phyloP scores from a whole-genome alignment of 2,797 vertebrate genomes.

The Hybognathus amarus region DNA sequence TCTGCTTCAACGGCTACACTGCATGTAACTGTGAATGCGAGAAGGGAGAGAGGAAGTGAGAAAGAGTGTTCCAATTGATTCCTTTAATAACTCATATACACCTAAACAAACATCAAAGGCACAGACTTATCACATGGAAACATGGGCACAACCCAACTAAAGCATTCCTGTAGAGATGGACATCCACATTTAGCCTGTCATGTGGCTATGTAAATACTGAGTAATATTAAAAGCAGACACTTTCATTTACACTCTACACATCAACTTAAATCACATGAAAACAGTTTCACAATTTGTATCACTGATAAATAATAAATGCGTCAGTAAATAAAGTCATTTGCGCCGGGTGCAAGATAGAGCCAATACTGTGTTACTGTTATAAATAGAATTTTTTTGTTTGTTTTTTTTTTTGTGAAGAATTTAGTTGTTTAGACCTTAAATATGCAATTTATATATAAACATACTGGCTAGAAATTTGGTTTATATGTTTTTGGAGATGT shows the following conservation, averaged over 20 bases:
- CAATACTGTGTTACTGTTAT: neutral
- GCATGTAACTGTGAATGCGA: slow-evolving; percentile 74
- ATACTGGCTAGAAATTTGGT: neutral
- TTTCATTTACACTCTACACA: neutral
- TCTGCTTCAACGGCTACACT: slow-evolving; percentile 85
- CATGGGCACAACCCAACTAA: slow-evolving; percentile 88
- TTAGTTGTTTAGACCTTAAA: neutral
- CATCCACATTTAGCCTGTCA: neutral
- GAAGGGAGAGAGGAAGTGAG: slow-evolving; percentile 56
- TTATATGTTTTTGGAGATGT: neutral
- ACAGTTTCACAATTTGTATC: neutral
- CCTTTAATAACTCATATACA: slow-evolving; percentile 97
- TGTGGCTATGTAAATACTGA: slow-evolving; percentile 46
- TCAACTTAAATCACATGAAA: neutral
- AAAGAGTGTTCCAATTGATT: slow-evolving; percentile 87
- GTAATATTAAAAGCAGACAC: slow-evolving; percentile 68
- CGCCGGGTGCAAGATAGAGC: too few species aligned
- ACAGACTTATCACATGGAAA: slow-evolving; percentile 45
- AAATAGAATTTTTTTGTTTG: neutral
- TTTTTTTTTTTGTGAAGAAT: too few species aligned
- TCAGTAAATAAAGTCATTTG: too few species aligned
- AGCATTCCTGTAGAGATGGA: slow-evolving; percentile 64
- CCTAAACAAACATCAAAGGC: slow-evolving; percentile 91
- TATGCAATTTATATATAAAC: neutral
- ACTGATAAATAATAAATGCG: too few species aligned